Evolutionary conservation across 2,113 vertebrate genomes (phyloP).

Genomic region (Nothocercus nigrocapillus): DNA sequence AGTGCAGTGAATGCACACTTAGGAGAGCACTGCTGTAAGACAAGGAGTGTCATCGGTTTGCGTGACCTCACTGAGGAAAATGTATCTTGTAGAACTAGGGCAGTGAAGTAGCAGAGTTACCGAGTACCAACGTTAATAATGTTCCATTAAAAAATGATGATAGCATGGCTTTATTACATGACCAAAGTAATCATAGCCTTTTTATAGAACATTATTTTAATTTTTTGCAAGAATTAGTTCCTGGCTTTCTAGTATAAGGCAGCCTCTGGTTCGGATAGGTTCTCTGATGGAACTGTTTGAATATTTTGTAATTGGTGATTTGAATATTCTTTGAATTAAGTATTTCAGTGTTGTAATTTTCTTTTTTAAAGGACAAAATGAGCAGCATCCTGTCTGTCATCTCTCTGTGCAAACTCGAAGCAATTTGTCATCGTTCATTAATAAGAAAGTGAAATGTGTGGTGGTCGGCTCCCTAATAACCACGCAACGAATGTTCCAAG

Average conservation of each 20-base stretch:
- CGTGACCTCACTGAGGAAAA: background rate
- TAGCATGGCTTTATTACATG: background rate
- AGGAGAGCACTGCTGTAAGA: background rate
- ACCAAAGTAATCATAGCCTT: background rate
- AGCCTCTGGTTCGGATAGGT: background rate
- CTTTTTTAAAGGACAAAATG: constrained; percentile 65
- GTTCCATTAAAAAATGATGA: background rate
- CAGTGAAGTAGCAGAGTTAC: background rate
- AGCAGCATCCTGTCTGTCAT: constrained; percentile 65
- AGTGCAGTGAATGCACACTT: background rate
- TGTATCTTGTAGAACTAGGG: background rate
- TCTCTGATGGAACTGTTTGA: background rate
- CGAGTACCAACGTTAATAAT: background rate
- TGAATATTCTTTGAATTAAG: background rate
- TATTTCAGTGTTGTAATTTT: background rate
- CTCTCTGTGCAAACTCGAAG: constrained; percentile 80
- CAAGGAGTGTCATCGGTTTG: rapidly evolving
- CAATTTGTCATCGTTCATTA: constrained; percentile 72
- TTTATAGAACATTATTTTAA: background rate
- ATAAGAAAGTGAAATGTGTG: constrained; percentile 75
- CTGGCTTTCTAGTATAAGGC: background rate
- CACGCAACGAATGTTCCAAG: constrained; percentile 78
- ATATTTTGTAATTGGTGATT: background rate
- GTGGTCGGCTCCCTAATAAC: constrained; percentile 83
- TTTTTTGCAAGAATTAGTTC: background rate